These are phyloP conservation scores for Cryptus viduatorius DNA, from an alignment of 2,888 invertebrate species.

Conservation along the genomic window DNA sequence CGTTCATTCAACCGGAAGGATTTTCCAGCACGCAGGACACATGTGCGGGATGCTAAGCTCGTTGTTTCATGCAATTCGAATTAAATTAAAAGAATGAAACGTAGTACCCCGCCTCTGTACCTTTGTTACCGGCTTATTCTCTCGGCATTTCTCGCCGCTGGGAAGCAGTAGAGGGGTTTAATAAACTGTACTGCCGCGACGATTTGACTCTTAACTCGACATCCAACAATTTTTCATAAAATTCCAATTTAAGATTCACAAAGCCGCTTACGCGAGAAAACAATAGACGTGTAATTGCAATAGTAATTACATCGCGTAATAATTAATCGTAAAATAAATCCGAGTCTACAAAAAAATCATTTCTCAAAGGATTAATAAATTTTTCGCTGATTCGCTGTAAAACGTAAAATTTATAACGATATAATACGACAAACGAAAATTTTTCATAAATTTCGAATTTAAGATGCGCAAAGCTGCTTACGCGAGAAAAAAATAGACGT, in stretches of 20 bases:
- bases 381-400: too few species aligned
- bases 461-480: not conserved
- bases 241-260: not conserved
- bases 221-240: not conserved
- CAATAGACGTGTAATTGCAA: too few species aligned
- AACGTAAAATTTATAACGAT: too few species aligned
- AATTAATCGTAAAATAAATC: too few species aligned
- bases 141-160: not conserved
- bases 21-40: slow-evolving; percentile 28
- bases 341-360: too few species aligned
- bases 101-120: slow-evolving; percentile 7
- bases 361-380: too few species aligned
- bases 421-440: not conserved
- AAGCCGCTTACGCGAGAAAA: not conserved
- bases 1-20: slow-evolving; percentile 43
- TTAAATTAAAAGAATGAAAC: slow-evolving; percentile 22
- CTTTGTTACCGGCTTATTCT: slow-evolving; percentile 9
- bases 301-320: too few species aligned
- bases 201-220: not conserved
- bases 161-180: not conserved
- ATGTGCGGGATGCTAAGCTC: not conserved
- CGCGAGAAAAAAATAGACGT: not conserved
- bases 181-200: slow-evolving; percentile 8
- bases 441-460: not conserved
- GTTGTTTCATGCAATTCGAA: slow-evolving; percentile 18